Conservation (phyloP, 2,888 invertebrate species). For the Leptopilina drosophilae region DNA sequence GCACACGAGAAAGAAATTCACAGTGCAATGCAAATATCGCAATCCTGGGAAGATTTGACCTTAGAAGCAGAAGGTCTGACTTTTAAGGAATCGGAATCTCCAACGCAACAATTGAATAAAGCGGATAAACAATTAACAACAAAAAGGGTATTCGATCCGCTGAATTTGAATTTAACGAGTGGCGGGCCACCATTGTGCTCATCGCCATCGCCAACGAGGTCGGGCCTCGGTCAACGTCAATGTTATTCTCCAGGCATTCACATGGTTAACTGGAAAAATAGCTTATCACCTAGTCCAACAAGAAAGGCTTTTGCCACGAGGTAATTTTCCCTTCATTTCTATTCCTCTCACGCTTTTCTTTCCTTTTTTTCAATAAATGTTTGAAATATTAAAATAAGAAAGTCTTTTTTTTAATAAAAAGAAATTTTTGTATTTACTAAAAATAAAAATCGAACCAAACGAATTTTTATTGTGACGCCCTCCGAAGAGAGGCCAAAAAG, state of each 20-base stretch:
- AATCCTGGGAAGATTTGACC: slow-evolving; percentile 95
- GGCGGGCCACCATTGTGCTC: slow-evolving; percentile 79
- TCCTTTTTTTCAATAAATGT: no score
- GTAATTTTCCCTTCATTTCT: slow-evolving; percentile 51
- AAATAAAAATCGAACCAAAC: no score
- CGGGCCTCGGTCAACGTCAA: slow-evolving; percentile 77
- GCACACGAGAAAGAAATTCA: slow-evolving; percentile 95
- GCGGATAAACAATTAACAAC: slow-evolving; percentile 64
- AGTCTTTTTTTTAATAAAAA: no score
- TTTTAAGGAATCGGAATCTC: slow-evolving; percentile 73
- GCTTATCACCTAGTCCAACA: slow-evolving; percentile 90
- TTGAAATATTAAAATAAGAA: no score
- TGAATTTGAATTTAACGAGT: slow-evolving; percentile 75
- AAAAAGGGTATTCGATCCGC: slow-evolving; percentile 74
- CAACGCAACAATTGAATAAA: slow-evolving; percentile 68
- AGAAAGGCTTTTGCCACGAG: slow-evolving; percentile 88
- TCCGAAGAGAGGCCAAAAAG: no score
- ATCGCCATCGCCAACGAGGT: slow-evolving; percentile 82
- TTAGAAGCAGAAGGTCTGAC: slow-evolving; percentile 81
- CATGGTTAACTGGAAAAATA: slow-evolving; percentile 78
- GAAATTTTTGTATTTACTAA: no score
- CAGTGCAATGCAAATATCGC: slow-evolving; percentile 95
- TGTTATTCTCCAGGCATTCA: slow-evolving; percentile 80
- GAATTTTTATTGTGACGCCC: no score
- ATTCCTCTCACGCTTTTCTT: no score